Base-by-base conservation (phyloP, 2,888 invertebrate species). In the Trichacis sp. region DNA sequence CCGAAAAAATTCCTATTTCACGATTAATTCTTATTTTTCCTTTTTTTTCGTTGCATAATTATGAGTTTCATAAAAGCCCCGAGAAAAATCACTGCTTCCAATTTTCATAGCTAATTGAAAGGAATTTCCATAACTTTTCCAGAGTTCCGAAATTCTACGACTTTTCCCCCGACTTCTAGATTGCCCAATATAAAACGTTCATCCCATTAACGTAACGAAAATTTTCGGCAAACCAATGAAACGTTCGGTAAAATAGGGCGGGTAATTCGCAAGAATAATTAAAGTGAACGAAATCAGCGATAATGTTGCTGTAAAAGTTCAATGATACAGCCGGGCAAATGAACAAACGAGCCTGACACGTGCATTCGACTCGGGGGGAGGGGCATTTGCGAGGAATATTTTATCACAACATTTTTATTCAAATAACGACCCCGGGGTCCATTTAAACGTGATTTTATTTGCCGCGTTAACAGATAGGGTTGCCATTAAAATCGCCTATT, bases 211-310 rank as follows among this genome's bases (percentile, higher is more conserved):
- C 2, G 14, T 9, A 9, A 38, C 6, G 9, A 12, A 75, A 75
- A 77, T 72, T 63, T 72, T 52, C 46, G 19, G 36, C 62, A 57
- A 58, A 64, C 24, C 4, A 24, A 24, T 8, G 24, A 8, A 24
- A 24, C 24, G 24, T 24, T 24, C 30, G 9, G 6, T 6, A 29
- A 6, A 29, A 29, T 29, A 5, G 6, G 9, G 9, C n/a, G n/a
- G n/a, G n/a, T n/a, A 36, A 36, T 12, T 12, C 5, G 17, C n/a
- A 14, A 3, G 17, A 42, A 17, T 18, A 15, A 18, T 42, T 42
- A 42, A 42, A 42, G 18, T 5, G 18, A 15, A 17, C 69, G 73
- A 73, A 69, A 69, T 71, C 64, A 72, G 46, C 66, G 65, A 52
- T 46, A 24, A 24, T 24, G 24, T 24, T 24, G 24, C 24, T 24